Base-by-base conservation (phyloP, 2,888 invertebrate species). In the Selenia dentaria region DNA sequence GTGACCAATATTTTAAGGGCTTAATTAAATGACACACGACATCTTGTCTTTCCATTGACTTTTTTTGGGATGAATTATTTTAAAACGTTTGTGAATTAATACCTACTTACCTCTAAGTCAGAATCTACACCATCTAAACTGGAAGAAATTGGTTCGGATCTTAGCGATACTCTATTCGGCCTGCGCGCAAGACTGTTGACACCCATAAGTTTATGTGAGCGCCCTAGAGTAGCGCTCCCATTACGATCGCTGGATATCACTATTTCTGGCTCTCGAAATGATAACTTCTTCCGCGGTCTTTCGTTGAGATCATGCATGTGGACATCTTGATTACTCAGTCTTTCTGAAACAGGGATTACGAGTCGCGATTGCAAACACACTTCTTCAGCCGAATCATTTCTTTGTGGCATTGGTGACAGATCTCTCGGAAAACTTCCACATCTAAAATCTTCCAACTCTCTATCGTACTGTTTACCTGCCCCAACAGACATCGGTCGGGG, bases 211-310 rank as follows among this genome's bases (percentile, higher is more conserved):
- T 88, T 89, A 51, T 77, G 67, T n/a, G 88, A 87, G 6, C 91
- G 77, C 9, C 84, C 83, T 16, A 82, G 39, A 3, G 81, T 83
- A 20, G 77, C 74, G 59, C 70, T 79, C 11, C 74, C 71, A 45
- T 75, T 70, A 39, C 71, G 77, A 51, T 59, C 59, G 26, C 41
- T 52, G 11, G 59, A 40, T 31, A 59, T 45, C 22, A 94, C 90
- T 34, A 95, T 94, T 82, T 96, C 96, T 2, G 97, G 97, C 67
- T 97, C 96, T 49, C 96, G 94, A 80, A 97, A 97, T 5, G 96
- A 97, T 6, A 97, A 85, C 76, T 97, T 97, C 78, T 97, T 97
- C 40, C 96, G 91, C 0, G 96, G 96, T 61, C 94, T 89, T 68
- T 93, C 94, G 59, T 74, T 74, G 13, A 62, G 51, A 33, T 90